A percentile compares a stretch with the other conserved stretches of the same genome.
Evolutionary conservation across 2,797 vertebrate species (phyloP).

Genomic region (Myiotriccus ornatus): DNA sequence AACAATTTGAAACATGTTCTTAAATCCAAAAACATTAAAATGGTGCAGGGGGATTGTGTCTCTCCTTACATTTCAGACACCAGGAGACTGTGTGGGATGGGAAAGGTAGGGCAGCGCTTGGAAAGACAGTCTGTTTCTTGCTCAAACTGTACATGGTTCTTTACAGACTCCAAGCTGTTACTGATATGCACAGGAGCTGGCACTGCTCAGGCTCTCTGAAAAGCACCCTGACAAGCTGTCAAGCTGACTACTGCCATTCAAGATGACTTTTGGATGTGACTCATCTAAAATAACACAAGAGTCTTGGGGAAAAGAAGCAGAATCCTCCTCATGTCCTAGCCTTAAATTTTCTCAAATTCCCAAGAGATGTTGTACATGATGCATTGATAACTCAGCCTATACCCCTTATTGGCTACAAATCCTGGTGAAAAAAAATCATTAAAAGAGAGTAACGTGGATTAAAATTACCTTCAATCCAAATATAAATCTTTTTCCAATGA

Average conservation of each 20-base stretch:
- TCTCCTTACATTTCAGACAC: neutral
- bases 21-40: neutral
- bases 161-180: slow-evolving; percentile 29
- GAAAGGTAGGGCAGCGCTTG: neutral
- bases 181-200: slow-evolving; percentile 2
- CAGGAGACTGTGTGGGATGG: neutral
- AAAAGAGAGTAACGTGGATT: neutral
- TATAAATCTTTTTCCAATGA: slow-evolving; percentile 87
- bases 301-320: neutral
- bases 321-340: neutral
- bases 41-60: neutral
- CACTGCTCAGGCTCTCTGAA: slow-evolving; percentile 1
- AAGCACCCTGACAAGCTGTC: slow-evolving; percentile 37
- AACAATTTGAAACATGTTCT: neutral
- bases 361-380: neutral
- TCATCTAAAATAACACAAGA: neutral
- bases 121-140: neutral
- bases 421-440: neutral
- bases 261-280: neutral
- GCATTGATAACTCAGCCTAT: neutral
- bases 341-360: neutral
- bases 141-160: neutral
- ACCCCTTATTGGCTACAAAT: neutral
- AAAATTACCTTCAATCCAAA: slow-evolving; percentile 91
- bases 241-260: slow-evolving; percentile 13